Evolutionary conservation across 2,888 invertebrate genomes (phyloP).

Genomic region (Odontocerum albicorne): DNA sequence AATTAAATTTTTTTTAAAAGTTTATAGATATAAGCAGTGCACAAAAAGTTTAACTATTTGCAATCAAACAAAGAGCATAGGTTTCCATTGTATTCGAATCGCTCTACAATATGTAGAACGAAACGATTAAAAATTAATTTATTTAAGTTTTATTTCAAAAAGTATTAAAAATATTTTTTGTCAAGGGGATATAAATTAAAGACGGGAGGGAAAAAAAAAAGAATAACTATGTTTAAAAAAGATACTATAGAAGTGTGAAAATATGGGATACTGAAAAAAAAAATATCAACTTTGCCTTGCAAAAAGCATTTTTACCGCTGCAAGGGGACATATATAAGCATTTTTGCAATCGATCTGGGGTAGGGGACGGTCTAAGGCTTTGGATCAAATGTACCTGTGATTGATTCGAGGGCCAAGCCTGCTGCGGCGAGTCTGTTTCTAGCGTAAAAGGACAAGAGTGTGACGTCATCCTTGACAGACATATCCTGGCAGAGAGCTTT

Average conservation of each 20-base stretch:
- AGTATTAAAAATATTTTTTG: slow-evolving; percentile 6
- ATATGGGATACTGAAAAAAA: neutral
- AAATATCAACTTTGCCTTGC: slow-evolving; percentile 2
- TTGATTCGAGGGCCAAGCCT: slow-evolving; percentile 52
- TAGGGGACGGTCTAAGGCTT: neutral
- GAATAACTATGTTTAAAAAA: slow-evolving; percentile 14
- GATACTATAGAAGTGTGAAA: slow-evolving; percentile 13
- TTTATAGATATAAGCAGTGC: too few species aligned
- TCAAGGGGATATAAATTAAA: slow-evolving; percentile 5
- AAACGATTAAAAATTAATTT: slow-evolving; percentile 15
- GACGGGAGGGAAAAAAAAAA: slow-evolving; percentile 7
- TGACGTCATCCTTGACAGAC: slow-evolving; percentile 82
- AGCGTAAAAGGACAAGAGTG: slow-evolving; percentile 84
- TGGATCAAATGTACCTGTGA: slow-evolving; percentile 49
- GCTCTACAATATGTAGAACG: neutral
- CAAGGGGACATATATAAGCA: slow-evolving; percentile 8
- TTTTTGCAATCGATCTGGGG: slow-evolving; percentile 11
- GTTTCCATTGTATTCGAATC: too few species aligned
- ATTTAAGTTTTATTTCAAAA: slow-evolving; percentile 15
- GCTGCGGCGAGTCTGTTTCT: slow-evolving; percentile 73
- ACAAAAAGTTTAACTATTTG: too few species aligned
- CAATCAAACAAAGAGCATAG: too few species aligned
- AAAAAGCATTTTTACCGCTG: slow-evolving; percentile 13
- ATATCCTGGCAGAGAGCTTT: slow-evolving; percentile 72
- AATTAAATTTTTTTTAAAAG: too few species aligned